Evolutionary conservation across 2,888 invertebrate species (phyloP), one percentile per base, ranked within the genome.

Genomic region (Fragum fragum): DNA sequence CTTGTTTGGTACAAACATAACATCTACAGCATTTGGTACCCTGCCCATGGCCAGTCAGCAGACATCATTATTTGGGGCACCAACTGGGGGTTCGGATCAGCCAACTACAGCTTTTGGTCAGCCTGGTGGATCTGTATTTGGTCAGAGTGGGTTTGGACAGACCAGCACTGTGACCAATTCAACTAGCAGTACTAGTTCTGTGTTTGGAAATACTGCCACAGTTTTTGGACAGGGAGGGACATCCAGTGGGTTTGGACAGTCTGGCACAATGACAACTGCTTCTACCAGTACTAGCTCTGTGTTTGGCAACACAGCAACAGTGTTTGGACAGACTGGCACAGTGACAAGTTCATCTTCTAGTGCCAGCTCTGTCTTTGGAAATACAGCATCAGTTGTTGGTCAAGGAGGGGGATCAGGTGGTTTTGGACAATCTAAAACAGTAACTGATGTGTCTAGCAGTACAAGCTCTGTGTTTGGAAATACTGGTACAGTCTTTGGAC

Each of bases 271-370:
- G 18, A 36, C 32, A 6, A 26, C 2, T 57, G 57, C 6, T 2
- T 21, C 21, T 6, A 57, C 7, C 16, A 26, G 14, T 23, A 57
- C 57, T 21, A 26, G 5, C 21, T 26, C 57, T 23, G 23, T 16
- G 23, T 16, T 16, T 26, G 26, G 28, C 6, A 16, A 59, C 5
- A 23, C 32, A 36, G 5, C 32, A 3, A 39, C 26, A 23, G 21
- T 59, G 61, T 73, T 73, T 73, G 59, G 73, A 39, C 57, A 59
- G n/a, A 26, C 73, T 26, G 52, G 52, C n/a, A 61, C 73, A 16
- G 14, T 26, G 18, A 23, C 42, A 1, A 32, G 14, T 32, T 29
- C 16, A 18, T 9, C 28, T 18, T 32, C 29, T 7, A 32, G 11
- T 26, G 29, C 61, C 6, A 18, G 29, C 28, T 32, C 61, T 9